Evolutionary conservation across 2,797 vertebrate species (phyloP).

Genomic region (Acrossocheilus fasciatus): DNA sequence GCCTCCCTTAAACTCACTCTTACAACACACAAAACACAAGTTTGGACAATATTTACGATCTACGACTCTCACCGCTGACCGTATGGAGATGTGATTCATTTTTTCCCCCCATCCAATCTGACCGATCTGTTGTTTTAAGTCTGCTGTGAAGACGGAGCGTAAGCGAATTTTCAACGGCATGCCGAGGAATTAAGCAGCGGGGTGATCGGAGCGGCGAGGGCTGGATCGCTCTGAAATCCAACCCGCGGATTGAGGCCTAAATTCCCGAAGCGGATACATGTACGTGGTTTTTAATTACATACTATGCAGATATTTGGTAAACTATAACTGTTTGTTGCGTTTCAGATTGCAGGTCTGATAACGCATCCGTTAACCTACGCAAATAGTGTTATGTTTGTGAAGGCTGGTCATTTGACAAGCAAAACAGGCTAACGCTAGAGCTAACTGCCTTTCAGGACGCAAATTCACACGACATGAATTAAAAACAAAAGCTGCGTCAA

Average conservation of each 20-base stretch:
- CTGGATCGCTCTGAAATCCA: constrained; percentile 30
- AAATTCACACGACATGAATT: neutral
- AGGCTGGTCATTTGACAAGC: constrained; percentile 40
- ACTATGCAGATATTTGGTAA: neutral
- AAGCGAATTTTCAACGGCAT: constrained; percentile 14
- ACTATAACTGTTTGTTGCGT: neutral
- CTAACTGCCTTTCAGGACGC: neutral
- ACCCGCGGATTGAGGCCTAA: constrained; percentile 27
- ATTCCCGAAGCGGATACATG: constrained; percentile 5
- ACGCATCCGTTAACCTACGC: constrained; percentile 17
- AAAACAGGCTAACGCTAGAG: constrained; percentile 39
- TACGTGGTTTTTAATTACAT: neutral
- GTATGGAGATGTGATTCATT: neutral
- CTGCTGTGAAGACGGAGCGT: neutral
- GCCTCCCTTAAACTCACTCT: constrained; percentile 23
- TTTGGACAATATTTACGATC: constrained; percentile 24
- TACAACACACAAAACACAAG: constrained; percentile 23
- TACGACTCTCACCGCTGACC: neutral
- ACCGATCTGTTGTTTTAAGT: neutral
- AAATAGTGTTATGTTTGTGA: constrained; percentile 40
- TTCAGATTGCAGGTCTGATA: neutral
- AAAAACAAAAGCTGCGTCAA: neutral
- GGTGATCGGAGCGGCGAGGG: neutral
- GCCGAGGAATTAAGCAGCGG: neutral
- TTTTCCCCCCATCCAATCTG: neutral